Evolutionary conservation across 2,888 invertebrate genomes (phyloP).

Genomic region (Cataglyphis livida): DNA sequence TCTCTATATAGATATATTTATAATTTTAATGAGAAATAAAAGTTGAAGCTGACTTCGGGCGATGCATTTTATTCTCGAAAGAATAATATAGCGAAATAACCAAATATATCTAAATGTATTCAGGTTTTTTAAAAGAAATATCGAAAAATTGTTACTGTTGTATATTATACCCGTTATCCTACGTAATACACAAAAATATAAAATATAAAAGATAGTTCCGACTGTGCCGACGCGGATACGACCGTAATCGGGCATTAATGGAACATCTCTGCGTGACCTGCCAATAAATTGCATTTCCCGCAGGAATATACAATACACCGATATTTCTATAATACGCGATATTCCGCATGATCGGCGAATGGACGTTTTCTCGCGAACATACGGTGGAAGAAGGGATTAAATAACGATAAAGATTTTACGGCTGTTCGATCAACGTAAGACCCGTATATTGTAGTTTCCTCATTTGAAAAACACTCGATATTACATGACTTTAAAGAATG

Average conservation of each 20-base stretch:
- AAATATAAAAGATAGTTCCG: background rate
- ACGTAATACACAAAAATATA: background rate
- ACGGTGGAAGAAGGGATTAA: slow-evolving; percentile 60
- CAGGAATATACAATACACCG: slow-evolving; percentile 45
- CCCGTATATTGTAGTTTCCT: slow-evolving; percentile 24
- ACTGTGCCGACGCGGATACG: background rate
- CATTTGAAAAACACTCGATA: slow-evolving; percentile 18
- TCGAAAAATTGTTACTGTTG: slow-evolving; percentile 29
- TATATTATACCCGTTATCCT: slow-evolving; percentile 4
- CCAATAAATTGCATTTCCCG: slow-evolving; percentile 59
- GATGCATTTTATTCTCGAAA: slow-evolving; percentile 12
- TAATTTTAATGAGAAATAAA: slow-evolving; percentile 48
- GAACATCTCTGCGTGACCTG: slow-evolving; percentile 23
- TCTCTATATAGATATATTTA: slow-evolving; percentile 8
- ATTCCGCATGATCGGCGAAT: slow-evolving; percentile 46
- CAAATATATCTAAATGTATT: slow-evolving; percentile 25
- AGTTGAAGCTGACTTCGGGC: slow-evolving; percentile 33
- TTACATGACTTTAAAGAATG: slow-evolving; percentile 26
- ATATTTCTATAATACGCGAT: slow-evolving; percentile 32
- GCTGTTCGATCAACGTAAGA: slow-evolving; percentile 34
- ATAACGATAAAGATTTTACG: slow-evolving; percentile 65
- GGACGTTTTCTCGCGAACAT: background rate
- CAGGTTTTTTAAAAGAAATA: slow-evolving; percentile 36
- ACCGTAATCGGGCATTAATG: slow-evolving; percentile 51
- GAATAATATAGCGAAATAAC: slow-evolving; percentile 26